Base-by-base conservation (phyloP, 2,888 invertebrate species). In the Cristatella mucedo region DNA sequence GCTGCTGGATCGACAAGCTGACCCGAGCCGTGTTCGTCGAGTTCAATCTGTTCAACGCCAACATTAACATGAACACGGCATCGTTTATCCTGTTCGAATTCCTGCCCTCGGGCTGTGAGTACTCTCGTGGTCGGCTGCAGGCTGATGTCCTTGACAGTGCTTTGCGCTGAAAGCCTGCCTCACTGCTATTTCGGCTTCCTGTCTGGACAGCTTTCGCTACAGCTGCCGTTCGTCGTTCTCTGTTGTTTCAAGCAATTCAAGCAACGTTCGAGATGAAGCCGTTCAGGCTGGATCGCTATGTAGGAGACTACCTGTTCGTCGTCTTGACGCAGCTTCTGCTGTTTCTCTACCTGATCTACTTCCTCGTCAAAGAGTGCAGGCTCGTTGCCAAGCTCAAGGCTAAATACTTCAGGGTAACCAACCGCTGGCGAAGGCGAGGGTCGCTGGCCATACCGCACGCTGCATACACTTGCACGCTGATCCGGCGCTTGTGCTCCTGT, bases 291-390 rank as follows among this genome's bases (percentile, higher is more conserved):
- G 43, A 47, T 33, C 40, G 40, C 26, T 47, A 47, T 38, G 38
- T 46, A 16, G 47, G 47, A 2, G 22, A 36, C 20, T 42, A 45
- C 24, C 37, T 55, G 32, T 42, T 51, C 24, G 20, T 37, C 16
- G 38, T 59, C 29, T 36, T 53, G 13, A 38, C 55, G n/a, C 39
- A 50, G 19, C 45, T 52, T 18, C 15, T 49, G 15, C 58, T 53
- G 33, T 37, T 53, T 2, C 21, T 52, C 2, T 57, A 55, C 42
- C 50, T 53, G 11, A 15, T 62, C 13, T 58, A 53, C 45, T 61
- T 54, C 44, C 50, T 59, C 1, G 31, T 54, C 13, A 11, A 29
- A 36, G 36, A 36, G 18, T 11, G 22, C 7, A 36, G 26, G 15
- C 5, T 15, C 5, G 33, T 55, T 22, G 46, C 41, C 37, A 42